Evolutionary conservation across 2,113 vertebrate genomes (phyloP).

Genomic region (Lucifuga dentata): DNA sequence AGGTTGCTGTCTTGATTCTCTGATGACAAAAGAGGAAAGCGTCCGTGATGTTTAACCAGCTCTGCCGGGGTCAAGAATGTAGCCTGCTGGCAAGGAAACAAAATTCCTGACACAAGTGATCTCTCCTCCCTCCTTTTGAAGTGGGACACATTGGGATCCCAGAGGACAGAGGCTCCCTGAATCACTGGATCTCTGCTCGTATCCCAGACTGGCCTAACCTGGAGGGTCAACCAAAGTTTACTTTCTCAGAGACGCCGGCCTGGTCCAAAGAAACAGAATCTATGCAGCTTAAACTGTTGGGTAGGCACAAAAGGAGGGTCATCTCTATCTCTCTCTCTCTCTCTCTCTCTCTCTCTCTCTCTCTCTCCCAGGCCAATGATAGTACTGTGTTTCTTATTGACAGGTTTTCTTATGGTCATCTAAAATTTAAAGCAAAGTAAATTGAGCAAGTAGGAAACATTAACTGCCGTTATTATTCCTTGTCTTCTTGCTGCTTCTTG

Average conservation of each 20-base stretch:
- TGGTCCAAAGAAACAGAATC: conserved; percentile 85
- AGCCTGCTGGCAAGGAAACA: conserved; percentile 77
- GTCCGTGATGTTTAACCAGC: conserved; percentile 83
- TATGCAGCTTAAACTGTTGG: conserved; percentile 85
- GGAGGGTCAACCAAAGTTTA: conserved; percentile 88
- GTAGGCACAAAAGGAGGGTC: conserved; percentile 74
- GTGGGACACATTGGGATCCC: conserved; percentile 70
- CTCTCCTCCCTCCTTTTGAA: conserved; percentile 79
- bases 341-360: conserved; percentile 41
- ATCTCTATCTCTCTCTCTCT: conserved; percentile 31
- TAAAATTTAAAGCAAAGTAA: no score
- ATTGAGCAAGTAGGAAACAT: no score
- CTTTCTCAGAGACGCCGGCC: conserved; percentile 86
- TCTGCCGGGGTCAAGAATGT: conserved; percentile 84
- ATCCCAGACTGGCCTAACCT: conserved; percentile 86
- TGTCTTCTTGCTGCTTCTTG: no score
- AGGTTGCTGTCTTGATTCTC: conserved; percentile 78
- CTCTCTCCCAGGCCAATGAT: conserved; percentile 39
- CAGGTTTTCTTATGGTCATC: neutral
- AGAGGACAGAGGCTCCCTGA: conserved; percentile 65
- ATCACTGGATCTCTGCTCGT: conserved; percentile 70
- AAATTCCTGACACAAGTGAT: conserved; percentile 81
- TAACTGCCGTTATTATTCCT: no score
- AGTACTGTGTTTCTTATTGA: conserved; percentile 60
- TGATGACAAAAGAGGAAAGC: conserved; percentile 78